Percentiles rank a stretch among this genome's conserved stretches.
Conservation (phyloP, 92 coral and sea anemone species). For the Siderastrea radians region DNA sequence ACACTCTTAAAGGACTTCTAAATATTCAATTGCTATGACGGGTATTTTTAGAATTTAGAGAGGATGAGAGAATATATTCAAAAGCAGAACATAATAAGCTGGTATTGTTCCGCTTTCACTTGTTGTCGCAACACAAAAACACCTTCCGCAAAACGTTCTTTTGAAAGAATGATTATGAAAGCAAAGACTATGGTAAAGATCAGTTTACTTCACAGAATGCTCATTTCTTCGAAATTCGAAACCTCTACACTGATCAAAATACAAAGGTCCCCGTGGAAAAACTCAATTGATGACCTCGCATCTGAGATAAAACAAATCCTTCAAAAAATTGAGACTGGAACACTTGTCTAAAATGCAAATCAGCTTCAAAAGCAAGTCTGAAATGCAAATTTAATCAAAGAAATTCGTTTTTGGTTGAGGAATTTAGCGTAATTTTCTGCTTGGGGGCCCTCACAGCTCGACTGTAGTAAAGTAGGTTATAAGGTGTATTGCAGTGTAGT, state of each 20-base stretch:
- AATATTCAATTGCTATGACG: conserved; percentile 14
- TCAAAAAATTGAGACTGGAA: conserved; percentile 15
- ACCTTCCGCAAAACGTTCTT: background rate
- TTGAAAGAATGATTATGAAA: background rate
- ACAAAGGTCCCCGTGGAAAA: conserved; percentile 26
- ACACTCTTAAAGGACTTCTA: background rate
- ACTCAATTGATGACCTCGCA: conserved; percentile 32
- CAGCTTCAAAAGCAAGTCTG: conserved; percentile 10
- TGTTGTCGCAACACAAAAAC: background rate
- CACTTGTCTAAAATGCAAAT: conserved; percentile 53
- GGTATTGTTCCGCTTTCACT: background rate
- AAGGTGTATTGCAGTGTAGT: conserved; percentile 12
- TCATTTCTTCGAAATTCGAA: conserved; percentile 29
- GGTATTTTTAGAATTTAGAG: conserved; percentile 27
- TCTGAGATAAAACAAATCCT: conserved; percentile 44
- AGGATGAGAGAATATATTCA: background rate
- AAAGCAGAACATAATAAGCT: background rate
- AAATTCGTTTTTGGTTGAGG: conserved; percentile 12
- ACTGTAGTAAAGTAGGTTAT: background rate
- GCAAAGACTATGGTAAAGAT: background rate
- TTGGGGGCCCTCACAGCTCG: background rate
- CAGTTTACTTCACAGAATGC: background rate
- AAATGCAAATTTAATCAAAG: conserved; percentile 40
- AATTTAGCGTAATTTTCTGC: conserved; percentile 8
- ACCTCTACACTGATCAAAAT: conserved; percentile 38